Evolutionary conservation across 64 coral and sea anemone species (phyloP).

Genomic region (Porites australiensis): DNA sequence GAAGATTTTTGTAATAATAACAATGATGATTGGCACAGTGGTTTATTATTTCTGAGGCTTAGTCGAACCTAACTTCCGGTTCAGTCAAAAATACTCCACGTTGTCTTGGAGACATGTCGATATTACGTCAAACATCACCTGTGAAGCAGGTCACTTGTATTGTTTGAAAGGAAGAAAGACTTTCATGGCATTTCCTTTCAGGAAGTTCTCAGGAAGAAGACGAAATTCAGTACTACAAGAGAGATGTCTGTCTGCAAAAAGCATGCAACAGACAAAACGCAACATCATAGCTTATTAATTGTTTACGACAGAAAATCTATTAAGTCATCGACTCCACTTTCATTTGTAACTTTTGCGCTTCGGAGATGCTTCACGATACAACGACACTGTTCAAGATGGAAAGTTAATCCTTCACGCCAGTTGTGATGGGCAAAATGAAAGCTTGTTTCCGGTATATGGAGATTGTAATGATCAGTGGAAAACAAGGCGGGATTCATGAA

Average conservation of each 20-base stretch:
- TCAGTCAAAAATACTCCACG: constrained; percentile 17
- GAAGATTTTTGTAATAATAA: too few relatives aligned
- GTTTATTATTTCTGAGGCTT: not conserved
- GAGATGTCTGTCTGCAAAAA: constrained; percentile 29
- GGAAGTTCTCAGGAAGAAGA: constrained; percentile 61
- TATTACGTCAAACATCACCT: constrained; percentile 50
- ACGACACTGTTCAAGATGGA: not conserved
- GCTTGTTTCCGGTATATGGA: constrained; percentile 46
- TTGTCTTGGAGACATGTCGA: constrained; percentile 8
- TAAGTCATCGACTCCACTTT: constrained; percentile 3
- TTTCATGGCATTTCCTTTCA: constrained; percentile 46
- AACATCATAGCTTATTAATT: constrained; percentile 32
- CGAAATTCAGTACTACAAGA: constrained; percentile 43
- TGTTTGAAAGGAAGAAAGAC: not conserved
- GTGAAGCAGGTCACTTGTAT: constrained; percentile 43
- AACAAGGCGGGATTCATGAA: constrained; percentile 24
- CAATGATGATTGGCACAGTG: too few relatives aligned
- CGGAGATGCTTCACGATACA: not conserved
- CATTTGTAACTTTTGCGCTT: not conserved
- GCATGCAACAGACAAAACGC: constrained; percentile 49
- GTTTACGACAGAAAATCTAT: constrained; percentile 6
- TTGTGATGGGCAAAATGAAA: constrained; percentile 50
- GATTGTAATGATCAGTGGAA: constrained; percentile 11
- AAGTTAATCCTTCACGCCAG: constrained; percentile 13
- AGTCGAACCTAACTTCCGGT: constrained; percentile 43